Evolutionary conservation across 2,113 vertebrate genomes (phyloP).

Genomic region (Macaca nemestrina): DNA sequence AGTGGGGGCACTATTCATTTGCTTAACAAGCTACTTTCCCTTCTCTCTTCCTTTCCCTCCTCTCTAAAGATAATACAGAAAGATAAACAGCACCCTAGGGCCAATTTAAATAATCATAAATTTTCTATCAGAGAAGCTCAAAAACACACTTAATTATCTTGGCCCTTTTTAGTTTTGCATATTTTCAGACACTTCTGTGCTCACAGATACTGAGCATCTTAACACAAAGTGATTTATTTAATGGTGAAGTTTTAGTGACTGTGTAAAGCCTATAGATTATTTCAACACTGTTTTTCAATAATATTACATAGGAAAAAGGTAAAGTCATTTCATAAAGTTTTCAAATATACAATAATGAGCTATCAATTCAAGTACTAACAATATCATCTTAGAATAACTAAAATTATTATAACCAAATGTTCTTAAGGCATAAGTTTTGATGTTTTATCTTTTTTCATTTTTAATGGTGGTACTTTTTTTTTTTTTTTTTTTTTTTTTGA

Average conservation of each 20-base stretch:
- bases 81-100: neutral
- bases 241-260: neutral
- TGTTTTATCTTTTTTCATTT: neutral
- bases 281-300: neutral
- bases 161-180: neutral
- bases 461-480: neutral
- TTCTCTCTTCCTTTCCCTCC: neutral
- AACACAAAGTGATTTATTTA: neutral
- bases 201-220: neutral
- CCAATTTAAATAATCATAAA: neutral
- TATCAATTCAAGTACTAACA: neutral
- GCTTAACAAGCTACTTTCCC: neutral
- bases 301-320: neutral
- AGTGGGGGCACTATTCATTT: neutral
- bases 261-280: neutral
- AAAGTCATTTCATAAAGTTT: constrained; percentile 4
- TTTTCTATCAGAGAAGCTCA: neutral
- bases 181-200: constrained; percentile 27
- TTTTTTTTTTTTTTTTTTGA: too few relatives aligned
- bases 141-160: neutral
- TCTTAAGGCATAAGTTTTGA: neutral
- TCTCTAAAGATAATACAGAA: neutral
- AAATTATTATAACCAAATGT: neutral
- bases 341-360: neutral
- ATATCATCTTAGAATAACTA: neutral